These are phyloP conservation scores for Otolemur garnettii DNA, from an alignment of 2,113 vertebrate species.

Conservation along the genomic window DNA sequence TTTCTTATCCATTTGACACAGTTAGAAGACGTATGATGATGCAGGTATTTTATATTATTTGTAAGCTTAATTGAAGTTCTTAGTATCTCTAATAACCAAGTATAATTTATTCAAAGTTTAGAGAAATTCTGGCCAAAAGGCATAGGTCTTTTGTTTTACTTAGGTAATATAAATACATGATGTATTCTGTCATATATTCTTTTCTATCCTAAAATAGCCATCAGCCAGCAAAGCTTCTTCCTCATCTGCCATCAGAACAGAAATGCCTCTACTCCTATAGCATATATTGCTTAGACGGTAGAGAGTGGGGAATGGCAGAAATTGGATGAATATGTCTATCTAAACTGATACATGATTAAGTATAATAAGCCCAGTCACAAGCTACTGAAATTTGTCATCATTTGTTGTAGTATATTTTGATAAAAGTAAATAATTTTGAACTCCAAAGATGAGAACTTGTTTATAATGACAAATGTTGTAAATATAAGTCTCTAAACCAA, in stretches of 20 bases:
- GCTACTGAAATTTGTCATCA: slow-evolving; percentile 6
- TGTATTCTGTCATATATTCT: neutral
- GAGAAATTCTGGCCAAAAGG: slow-evolving; percentile 30
- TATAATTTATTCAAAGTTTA: slow-evolving; percentile 53
- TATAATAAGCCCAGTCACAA: slow-evolving; percentile 35
- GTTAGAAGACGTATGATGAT: slow-evolving; percentile 84
- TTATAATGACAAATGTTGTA: slow-evolving; percentile 30
- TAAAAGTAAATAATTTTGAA: slow-evolving; percentile 52
- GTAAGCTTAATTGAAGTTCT: neutral
- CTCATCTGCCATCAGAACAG: neutral
- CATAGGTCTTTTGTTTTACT: slow-evolving; percentile 19
- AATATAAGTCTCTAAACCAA: slow-evolving; percentile 43
- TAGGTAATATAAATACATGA: slow-evolving; percentile 31
- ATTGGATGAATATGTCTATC: neutral
- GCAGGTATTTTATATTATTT: slow-evolving; percentile 79
- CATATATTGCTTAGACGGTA: neutral
- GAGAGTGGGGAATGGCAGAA: neutral
- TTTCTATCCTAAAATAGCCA: slow-evolving; percentile 24
- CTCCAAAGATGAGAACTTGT: slow-evolving; percentile 26
- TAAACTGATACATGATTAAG: neutral
- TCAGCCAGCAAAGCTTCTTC: slow-evolving; percentile 15
- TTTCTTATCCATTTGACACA: slow-evolving; percentile 85
- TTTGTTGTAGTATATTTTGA: slow-evolving; percentile 53
- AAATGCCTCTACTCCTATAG: neutral
- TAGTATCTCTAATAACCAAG: neutral